Evolutionary conservation across 2,797 vertebrate species (phyloP).

Genomic region (Jordanella pulchra): DNA sequence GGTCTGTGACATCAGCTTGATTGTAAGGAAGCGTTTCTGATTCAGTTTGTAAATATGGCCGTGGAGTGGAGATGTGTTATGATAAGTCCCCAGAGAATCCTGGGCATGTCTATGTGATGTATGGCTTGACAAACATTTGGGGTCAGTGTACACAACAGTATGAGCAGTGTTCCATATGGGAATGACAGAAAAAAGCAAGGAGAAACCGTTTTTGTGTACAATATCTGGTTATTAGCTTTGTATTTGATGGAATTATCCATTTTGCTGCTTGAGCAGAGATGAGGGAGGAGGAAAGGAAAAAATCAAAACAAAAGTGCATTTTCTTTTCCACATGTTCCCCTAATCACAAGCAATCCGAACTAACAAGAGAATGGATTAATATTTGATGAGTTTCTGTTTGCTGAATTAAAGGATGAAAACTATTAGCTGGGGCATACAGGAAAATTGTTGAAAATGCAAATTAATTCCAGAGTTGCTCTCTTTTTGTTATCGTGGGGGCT

Average conservation of each 20-base stretch:
- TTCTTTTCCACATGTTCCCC: constrained; percentile 41
- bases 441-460: constrained; percentile 72
- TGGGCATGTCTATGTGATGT: constrained; percentile 45
- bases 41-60: constrained; percentile 28
- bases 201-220: constrained; percentile 31
- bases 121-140: constrained; percentile 24
- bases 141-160: constrained; percentile 16
- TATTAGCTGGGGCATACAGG: constrained; percentile 53
- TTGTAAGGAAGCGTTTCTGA: constrained; percentile 26
- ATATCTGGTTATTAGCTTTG: constrained; percentile 47
- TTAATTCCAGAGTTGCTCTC: constrained; percentile 53
- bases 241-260: constrained; percentile 57
- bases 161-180: constrained; percentile 24
- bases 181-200: not conserved
- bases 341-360: constrained; percentile 55
- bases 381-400: constrained; percentile 73
- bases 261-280: constrained; percentile 45
- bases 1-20: constrained; percentile 25
- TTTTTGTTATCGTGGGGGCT: constrained; percentile 20
- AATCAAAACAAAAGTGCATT: constrained; percentile 33
- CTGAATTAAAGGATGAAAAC: constrained; percentile 66
- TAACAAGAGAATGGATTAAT: constrained; percentile 63
- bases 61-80: constrained; percentile 23
- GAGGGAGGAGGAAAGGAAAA: constrained; percentile 3
- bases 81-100: constrained; percentile 42